Conservation (phyloP, 2,888 invertebrate genomes). For the Eupeodes latifasciatus region DNA sequence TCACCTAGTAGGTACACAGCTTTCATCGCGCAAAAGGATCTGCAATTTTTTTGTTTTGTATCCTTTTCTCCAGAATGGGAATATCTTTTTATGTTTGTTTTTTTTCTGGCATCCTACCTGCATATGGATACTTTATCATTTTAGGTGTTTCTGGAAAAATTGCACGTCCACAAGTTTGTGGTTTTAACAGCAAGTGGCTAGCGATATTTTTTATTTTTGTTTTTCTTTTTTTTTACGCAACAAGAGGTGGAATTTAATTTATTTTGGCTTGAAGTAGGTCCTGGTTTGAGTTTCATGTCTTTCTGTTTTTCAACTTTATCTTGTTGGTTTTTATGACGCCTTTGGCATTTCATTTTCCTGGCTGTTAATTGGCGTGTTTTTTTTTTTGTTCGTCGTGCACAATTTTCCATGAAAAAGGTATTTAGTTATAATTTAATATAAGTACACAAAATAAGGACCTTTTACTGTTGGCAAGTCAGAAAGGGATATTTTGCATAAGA, state of each 20-base stretch:
- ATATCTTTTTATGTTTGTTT: constrained; percentile 10
- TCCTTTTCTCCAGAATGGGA: not conserved
- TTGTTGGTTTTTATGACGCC: not conserved
- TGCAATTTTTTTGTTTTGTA: not conserved
- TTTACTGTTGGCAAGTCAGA: no score
- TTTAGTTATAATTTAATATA: no score
- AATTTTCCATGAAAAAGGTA: not conserved
- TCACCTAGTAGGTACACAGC: constrained; percentile 17
- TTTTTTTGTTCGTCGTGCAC: not conserved
- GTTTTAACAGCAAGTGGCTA: constrained; percentile 39
- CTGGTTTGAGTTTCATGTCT: constrained; percentile 14
- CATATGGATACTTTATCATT: constrained; percentile 63
- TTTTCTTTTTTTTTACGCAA: constrained; percentile 14
- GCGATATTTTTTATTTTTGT: not conserved
- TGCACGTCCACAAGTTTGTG: constrained; percentile 38
- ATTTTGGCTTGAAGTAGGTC: constrained; percentile 20
- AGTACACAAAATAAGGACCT: not conserved
- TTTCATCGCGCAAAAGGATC: constrained; percentile 25
- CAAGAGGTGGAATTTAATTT: constrained; percentile 37
- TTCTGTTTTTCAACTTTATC: not conserved
- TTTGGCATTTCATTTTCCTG: constrained; percentile 22
- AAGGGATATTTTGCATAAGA: no score
- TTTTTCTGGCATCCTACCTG: constrained; percentile 52
- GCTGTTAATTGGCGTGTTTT: constrained; percentile 16
- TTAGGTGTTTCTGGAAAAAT: constrained; percentile 39